These are phyloP conservation scores for Heliangelus exortis DNA, from an alignment of 2,797 vertebrate species.

Conservation along the genomic window DNA sequence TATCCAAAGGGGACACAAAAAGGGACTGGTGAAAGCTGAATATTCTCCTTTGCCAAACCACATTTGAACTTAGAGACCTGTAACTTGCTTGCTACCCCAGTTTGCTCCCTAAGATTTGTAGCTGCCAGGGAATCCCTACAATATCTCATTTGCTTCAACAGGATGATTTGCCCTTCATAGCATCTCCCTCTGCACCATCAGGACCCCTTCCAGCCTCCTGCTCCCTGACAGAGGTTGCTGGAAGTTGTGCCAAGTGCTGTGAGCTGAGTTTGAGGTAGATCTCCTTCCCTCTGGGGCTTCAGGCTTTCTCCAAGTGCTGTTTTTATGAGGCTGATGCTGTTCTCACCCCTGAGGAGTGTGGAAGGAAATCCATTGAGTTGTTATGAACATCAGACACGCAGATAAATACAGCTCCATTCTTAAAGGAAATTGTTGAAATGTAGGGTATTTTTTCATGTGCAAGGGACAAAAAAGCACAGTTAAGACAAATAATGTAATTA, in stretches of 20 bases:
- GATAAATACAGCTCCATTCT: neutral
- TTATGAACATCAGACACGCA: neutral
- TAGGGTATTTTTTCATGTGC: neutral
- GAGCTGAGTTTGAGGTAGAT: neutral
- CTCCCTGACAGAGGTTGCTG: neutral
- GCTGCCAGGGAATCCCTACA: neutral
- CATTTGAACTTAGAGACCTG: neutral
- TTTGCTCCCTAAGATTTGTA: neutral
- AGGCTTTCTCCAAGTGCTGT: neutral
- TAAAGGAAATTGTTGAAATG: neutral
- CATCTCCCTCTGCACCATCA: rapidly evolving
- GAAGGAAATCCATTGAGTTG: neutral
- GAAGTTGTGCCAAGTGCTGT: neutral
- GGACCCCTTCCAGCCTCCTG: neutral
- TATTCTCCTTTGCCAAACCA: neutral
- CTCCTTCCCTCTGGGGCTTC: neutral
- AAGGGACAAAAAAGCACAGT: neutral
- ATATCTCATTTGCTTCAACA: neutral
- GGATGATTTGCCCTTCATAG: rapidly evolving
- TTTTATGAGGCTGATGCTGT: neutral
- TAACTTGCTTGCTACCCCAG: neutral
- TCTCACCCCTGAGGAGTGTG: neutral
- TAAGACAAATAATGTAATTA: neutral
- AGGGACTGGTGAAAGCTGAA: neutral
- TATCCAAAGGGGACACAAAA: neutral